These are phyloP conservation scores for Carassius gibelio DNA, from an alignment of 2,113 vertebrate species.

Conservation along the genomic window DNA sequence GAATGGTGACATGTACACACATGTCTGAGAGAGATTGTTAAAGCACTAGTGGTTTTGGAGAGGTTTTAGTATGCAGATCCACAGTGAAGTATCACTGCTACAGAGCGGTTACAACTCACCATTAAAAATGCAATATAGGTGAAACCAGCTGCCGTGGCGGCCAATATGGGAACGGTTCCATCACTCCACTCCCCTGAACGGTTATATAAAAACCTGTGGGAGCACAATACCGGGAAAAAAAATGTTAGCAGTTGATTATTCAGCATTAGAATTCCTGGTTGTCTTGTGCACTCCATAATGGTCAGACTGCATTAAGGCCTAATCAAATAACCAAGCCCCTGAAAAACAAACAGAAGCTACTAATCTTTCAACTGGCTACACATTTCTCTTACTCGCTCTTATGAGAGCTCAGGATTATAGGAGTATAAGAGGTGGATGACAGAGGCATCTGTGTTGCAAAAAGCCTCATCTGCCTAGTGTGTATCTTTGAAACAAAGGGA, in stretches of 20 bases:
- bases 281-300: background rate
- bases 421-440: background rate
- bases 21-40: background rate
- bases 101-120: slow-evolving; percentile 72
- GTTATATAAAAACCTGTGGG: slow-evolving; percentile 92
- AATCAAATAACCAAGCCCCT: slow-evolving; percentile 15
- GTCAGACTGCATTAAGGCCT: background rate
- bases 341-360: slow-evolving; percentile 7
- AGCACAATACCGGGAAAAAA: slow-evolving; percentile 21
- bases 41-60: background rate
- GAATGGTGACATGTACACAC: background rate
- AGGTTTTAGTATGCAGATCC: background rate
- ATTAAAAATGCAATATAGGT: slow-evolving; percentile 88
- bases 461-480: slow-evolving; percentile 10
- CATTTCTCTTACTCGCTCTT: background rate
- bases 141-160: slow-evolving; percentile 87
- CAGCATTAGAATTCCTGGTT: slow-evolving; percentile 1
- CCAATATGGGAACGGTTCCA: slow-evolving; percentile 90
- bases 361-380: background rate
- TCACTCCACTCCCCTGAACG: slow-evolving; percentile 92
- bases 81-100: background rate
- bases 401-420: slow-evolving; percentile 6
- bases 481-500: slow-evolving; percentile 20
- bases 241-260: background rate
- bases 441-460: slow-evolving; percentile 20